Base-by-base conservation (phyloP, 2,888 invertebrate species). In the Chloroclysta siterata region DNA sequence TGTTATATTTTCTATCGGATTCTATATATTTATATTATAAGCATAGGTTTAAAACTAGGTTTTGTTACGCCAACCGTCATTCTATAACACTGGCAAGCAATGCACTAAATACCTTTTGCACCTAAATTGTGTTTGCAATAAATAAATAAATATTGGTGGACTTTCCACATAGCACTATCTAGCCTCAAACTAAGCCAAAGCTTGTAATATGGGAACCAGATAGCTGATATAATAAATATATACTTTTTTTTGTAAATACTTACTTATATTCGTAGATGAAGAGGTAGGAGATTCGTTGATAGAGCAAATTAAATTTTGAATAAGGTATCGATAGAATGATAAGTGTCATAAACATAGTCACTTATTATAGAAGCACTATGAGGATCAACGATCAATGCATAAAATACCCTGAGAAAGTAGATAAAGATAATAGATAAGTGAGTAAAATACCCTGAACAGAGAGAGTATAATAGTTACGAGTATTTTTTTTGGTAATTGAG, bases 241-340 rank as follows among this genome's bases (percentile, higher is more conserved):
- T n/a, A n/a, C n/a, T n/a, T n/a, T n/a, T n/a, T n/a, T n/a, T 22
- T 22, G 22, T 3, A 22, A 22, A 2, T 22, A 22, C 1, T 22
- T 22, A 1, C 3, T 2, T 33, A 8, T 33, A 33, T 6, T 33
- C 8, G 8, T 33, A 8, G 1, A 33, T 33, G 5, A 55, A 39
- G 73, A 77, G 72, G 71, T 75, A 77, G 73, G 65, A 68, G 54
- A 72, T 74, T 79, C 77, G 76, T 71, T 79, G 65, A 68, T n/a
- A 54, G 54, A 55, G 67, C 28, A 57, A 63, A 53, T 52, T 7
- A 51, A 53, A 60, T 28, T 28, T 46, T 17, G 2, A 10, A 11
- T 39, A 3, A 10, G 36, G 36, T 36, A 39, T 39, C 36, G 36
- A 10, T 39, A 39, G 11, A 39, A 36, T 36, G 8, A 8, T 36